These are phyloP conservation scores for Drosophila leonis DNA, from an alignment of 2,888 invertebrate genomes.

Conservation along the genomic window DNA sequence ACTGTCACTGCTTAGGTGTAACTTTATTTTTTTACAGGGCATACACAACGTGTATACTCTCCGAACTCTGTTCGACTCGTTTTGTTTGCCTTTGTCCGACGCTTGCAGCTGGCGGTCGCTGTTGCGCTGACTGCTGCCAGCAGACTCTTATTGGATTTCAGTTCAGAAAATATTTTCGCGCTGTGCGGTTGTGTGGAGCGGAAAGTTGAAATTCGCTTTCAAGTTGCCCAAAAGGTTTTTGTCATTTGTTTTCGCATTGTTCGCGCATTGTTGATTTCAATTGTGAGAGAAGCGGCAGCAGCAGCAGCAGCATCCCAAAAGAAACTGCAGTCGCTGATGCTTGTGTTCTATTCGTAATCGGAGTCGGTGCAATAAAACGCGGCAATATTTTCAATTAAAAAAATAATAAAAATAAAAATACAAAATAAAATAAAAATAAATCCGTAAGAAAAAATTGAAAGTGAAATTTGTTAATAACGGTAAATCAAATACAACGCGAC, in stretches of 20 bases:
- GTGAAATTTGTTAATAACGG: conserved; percentile 72
- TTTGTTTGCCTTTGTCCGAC: conserved; percentile 48
- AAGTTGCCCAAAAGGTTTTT: conserved; percentile 62
- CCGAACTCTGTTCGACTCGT: conserved; percentile 19
- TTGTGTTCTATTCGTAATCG: conserved; percentile 43
- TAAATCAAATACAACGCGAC: conserved; percentile 64
- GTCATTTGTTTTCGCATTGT: conserved; percentile 58
- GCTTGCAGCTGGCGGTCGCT: conserved; percentile 36
- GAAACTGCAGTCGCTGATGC: conserved; percentile 47
- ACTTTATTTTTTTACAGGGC: conserved; percentile 13
- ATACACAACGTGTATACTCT: not conserved
- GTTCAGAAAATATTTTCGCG: conserved; percentile 72
- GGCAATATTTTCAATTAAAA: conserved; percentile 26
- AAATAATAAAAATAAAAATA: conserved; percentile 26
- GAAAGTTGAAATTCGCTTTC: conserved; percentile 67
- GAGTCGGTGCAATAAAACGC: conserved; percentile 50
- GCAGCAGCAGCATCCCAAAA: conserved; percentile 41
- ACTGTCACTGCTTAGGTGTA: too few species aligned
- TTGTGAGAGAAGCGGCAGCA: conserved; percentile 57
- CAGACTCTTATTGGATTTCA: conserved; percentile 61
- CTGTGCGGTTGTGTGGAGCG: conserved; percentile 76
- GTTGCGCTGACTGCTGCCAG: conserved; percentile 40
- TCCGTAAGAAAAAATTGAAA: conserved; percentile 63
- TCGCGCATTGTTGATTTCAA: conserved; percentile 60
- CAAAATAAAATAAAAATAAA: conserved; percentile 12